Evolutionary conservation across 2,113 vertebrate species (phyloP).

Genomic region (Phyllostomus discolor): DNA sequence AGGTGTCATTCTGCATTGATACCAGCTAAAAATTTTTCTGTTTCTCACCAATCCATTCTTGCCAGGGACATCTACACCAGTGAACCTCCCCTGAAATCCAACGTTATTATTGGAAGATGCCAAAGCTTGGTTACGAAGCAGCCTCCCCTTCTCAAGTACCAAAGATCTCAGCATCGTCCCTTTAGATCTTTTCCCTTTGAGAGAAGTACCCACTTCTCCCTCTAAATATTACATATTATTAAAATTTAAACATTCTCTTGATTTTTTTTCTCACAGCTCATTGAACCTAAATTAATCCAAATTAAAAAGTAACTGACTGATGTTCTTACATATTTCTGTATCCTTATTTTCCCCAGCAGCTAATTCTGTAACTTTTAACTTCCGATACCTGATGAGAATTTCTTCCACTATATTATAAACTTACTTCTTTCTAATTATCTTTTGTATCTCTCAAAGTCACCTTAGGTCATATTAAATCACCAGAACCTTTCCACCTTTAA

Average conservation of each 20-base stretch:
- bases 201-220: background rate
- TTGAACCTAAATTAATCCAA: background rate
- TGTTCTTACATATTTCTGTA: background rate
- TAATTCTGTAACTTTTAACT: background rate
- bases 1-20: background rate
- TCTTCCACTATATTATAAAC: background rate
- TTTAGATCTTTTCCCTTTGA: background rate
- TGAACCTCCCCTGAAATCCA: background rate
- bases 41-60: background rate
- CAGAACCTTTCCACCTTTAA: background rate
- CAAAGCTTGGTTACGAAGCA: background rate
- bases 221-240: background rate
- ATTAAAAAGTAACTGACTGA: background rate
- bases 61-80: background rate
- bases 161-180: background rate
- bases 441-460: conserved; percentile 15
- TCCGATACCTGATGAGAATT: background rate
- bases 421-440: conserved; percentile 36
- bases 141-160: background rate
- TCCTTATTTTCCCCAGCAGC: background rate
- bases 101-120: background rate
- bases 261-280: background rate
- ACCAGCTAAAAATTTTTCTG: background rate
- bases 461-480: background rate
- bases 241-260: background rate